phyloP scores from a whole-genome alignment of 2,797 vertebrate genomes.

The Toxotes lorentzi region DNA sequence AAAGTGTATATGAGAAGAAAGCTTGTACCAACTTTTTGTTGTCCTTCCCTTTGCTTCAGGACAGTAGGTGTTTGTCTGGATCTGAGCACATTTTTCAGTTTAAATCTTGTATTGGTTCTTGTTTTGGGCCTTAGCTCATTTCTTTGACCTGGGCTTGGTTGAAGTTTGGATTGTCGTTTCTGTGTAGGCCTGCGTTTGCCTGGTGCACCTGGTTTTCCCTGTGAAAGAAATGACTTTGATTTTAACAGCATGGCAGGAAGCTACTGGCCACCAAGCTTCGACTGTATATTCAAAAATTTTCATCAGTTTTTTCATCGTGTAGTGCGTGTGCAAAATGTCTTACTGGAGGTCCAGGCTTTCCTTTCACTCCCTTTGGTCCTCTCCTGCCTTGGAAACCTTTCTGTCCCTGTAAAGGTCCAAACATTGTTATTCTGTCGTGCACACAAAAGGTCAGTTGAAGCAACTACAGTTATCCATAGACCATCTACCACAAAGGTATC shows the following conservation, averaged over 20 bases:
- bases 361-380: conserved; percentile 80
- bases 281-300: neutral
- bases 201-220: conserved; percentile 82
- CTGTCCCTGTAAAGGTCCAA: conserved; percentile 64
- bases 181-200: conserved; percentile 40
- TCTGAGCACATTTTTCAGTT: neutral
- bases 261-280: neutral
- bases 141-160: conserved; percentile 9
- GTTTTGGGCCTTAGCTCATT: conserved; percentile 13
- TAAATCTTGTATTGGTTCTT: conserved; percentile 7
- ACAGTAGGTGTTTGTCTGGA: neutral
- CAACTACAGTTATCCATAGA: neutral
- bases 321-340: conserved; percentile 27
- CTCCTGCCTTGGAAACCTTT: conserved; percentile 69
- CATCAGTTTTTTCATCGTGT: neutral
- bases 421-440: conserved; percentile 16
- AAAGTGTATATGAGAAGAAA: conserved; percentile 27
- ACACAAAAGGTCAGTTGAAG: neutral
- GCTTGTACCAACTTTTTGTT: conserved; percentile 76
- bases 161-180: conserved; percentile 24
- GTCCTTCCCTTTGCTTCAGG: conserved; percentile 34
- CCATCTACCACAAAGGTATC: neutral
- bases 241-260: neutral
- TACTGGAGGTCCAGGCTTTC: conserved; percentile 80
- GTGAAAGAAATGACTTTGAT: conserved; percentile 16